Evolutionary conservation across 2,888 invertebrate species (phyloP).

Genomic region (Ormyrus labotus): DNA sequence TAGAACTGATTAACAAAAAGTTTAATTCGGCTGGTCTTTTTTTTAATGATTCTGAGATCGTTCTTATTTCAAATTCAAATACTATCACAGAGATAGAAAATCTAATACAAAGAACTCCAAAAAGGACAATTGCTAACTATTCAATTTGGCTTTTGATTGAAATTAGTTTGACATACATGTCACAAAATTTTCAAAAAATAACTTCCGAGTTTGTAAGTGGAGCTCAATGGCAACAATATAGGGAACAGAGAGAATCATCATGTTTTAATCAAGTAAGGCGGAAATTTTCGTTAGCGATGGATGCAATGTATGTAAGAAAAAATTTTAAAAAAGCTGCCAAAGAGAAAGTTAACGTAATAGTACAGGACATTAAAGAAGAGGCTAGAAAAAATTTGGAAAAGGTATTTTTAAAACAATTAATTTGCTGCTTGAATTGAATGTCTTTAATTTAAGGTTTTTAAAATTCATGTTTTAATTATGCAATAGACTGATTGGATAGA

Average conservation of each 20-base stretch:
- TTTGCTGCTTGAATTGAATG: too few relatives aligned
- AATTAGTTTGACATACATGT: conserved; percentile 70
- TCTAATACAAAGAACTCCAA: conserved; percentile 36
- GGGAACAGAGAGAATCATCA: conserved; percentile 83
- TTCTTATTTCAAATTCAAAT: conserved; percentile 88
- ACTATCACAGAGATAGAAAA: conserved; percentile 36
- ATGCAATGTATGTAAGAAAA: conserved; percentile 88
- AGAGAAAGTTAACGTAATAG: conserved; percentile 88
- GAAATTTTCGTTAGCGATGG: conserved; percentile 83
- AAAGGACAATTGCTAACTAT: conserved; percentile 77
- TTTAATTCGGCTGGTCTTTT: conserved; percentile 81
- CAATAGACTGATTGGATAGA: conserved; percentile 37
- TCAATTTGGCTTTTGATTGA: conserved; percentile 77
- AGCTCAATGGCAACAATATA: conserved; percentile 70
- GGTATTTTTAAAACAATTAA: conserved; percentile 61
- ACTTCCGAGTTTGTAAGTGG: conserved; percentile 71
- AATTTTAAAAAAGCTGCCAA: conserved; percentile 90
- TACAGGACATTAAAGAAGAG: conserved; percentile 85
- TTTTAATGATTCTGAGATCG: conserved; percentile 82
- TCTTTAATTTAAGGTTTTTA: too few relatives aligned
- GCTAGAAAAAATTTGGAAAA: conserved; percentile 86
- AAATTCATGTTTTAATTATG: too few relatives aligned
- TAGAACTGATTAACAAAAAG: conserved; percentile 87
- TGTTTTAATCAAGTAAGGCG: conserved; percentile 88
- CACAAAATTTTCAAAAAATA: conserved; percentile 68